Percentiles rank a stretch among this genome's conserved stretches.
Evolutionary conservation across 2,113 vertebrate species (phyloP).

Genomic region (Madoqua kirkii): DNA sequence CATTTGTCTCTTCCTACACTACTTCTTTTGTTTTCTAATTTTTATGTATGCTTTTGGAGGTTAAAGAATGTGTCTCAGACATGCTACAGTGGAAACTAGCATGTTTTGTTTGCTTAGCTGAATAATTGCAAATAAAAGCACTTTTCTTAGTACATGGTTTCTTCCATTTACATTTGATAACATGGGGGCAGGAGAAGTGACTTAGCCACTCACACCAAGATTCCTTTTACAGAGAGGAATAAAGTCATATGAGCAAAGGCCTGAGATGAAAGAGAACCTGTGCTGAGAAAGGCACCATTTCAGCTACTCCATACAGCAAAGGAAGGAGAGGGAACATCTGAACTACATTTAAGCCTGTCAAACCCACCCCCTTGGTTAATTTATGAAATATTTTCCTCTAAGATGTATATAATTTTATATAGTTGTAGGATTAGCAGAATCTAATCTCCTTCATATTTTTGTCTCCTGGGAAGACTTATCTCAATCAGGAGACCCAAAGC

Average conservation of each 20-base stretch:
- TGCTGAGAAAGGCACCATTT: not conserved
- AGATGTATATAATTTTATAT: not conserved
- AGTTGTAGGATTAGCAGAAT: not conserved
- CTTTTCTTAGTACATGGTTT: not conserved
- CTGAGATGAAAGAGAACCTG: not conserved
- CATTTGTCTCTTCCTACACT: not conserved
- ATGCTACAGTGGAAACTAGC: not conserved
- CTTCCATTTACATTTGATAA: not conserved
- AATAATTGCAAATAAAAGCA: not conserved
- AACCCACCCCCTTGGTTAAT: not conserved
- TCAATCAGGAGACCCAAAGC: not conserved
- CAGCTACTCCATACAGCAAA: not conserved
- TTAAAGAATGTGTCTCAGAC: not conserved
- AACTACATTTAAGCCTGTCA: not conserved
- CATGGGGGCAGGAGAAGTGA: not conserved
- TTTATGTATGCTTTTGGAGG: not conserved
- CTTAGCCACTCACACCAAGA: not conserved
- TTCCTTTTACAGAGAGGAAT: not conserved
- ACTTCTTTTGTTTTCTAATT: slow-evolving; percentile 7
- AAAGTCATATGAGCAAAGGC: not conserved
- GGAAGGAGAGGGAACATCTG: not conserved
- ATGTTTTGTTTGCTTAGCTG: not conserved
- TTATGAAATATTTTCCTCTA: not conserved
- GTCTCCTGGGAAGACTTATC: not conserved
- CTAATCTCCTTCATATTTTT: not conserved